These are phyloP conservation scores for Zaprionus tsacasi DNA, from an alignment of 1,140 invertebrate species.

Conservation along the genomic window DNA sequence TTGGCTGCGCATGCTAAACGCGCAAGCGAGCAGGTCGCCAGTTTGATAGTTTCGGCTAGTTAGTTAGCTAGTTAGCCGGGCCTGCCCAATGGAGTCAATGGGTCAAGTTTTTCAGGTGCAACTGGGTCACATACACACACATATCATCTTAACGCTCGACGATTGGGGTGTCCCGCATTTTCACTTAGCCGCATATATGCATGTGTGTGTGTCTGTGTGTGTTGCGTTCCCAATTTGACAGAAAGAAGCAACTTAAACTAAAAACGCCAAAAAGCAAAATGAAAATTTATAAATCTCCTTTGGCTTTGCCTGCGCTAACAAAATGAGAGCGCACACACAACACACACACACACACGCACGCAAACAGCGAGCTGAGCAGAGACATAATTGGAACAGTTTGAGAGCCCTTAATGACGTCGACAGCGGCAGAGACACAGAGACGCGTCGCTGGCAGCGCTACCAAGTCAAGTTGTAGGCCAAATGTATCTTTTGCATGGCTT, in stretches of 20 bases:
- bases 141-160: conserved; percentile 32
- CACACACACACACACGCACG: conserved; percentile 36
- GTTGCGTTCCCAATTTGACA: conserved; percentile 62
- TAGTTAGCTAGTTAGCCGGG: conserved; percentile 40
- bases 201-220: neutral
- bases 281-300: conserved; percentile 53
- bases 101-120: conserved; percentile 83
- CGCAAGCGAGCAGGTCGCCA: conserved; percentile 4
- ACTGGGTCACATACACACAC: conserved; percentile 63
- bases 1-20: conserved; percentile 28
- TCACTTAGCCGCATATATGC: conserved; percentile 36
- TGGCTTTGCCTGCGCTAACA: conserved; percentile 36
- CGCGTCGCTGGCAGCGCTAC: neutral
- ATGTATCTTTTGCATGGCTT: conserved; percentile 62
- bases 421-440: conserved; percentile 13
- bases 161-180: conserved; percentile 76
- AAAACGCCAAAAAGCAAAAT: conserved; percentile 58
- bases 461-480: conserved; percentile 62
- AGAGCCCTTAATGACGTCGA: conserved; percentile 78
- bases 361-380: conserved; percentile 37
- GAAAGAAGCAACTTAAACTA: conserved; percentile 47
- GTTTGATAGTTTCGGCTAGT: conserved; percentile 45
- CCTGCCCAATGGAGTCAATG: conserved; percentile 78
- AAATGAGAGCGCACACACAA: conserved; percentile 58
- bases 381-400: conserved; percentile 78